phyloP scores from a whole-genome alignment of 1,140 invertebrate genomes.

The Dysdera silvatica region DNA sequence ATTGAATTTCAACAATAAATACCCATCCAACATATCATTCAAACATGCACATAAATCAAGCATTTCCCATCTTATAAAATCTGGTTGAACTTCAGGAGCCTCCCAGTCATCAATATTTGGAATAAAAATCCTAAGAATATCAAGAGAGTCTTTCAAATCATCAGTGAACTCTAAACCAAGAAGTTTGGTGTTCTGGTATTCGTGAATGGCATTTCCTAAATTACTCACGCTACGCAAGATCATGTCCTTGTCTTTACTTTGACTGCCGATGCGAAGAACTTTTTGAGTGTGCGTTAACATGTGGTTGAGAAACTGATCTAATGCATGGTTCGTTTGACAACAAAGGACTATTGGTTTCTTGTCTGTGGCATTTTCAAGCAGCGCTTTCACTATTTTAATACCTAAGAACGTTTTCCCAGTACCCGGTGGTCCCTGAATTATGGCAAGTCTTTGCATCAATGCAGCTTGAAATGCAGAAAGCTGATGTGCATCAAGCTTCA shows the following conservation, averaged over 20 bases:
- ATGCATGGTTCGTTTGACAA: slow-evolving; percentile 77
- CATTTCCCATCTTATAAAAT: too few species aligned
- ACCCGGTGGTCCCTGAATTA: slow-evolving; percentile 70
- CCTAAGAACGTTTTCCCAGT: slow-evolving; percentile 74
- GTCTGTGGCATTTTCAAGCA: slow-evolving; percentile 38
- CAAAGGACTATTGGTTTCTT: slow-evolving; percentile 60
- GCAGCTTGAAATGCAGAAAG: slow-evolving; percentile 44
- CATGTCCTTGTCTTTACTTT: slow-evolving; percentile 47
- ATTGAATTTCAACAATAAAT: too few species aligned
- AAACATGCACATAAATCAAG: too few species aligned
- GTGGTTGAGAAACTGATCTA: slow-evolving; percentile 81
- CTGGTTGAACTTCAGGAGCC: too few species aligned
- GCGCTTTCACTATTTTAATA: slow-evolving; percentile 40
- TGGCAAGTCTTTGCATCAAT: slow-evolving; percentile 47
- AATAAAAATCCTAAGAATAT: too few species aligned
- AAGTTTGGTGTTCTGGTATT: too few species aligned
- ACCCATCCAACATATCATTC: too few species aligned
- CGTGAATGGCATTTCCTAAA: too few species aligned
- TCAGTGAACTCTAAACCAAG: too few species aligned
- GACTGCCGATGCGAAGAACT: slow-evolving; percentile 63
- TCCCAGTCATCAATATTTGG: too few species aligned
- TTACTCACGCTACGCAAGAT: not conserved
- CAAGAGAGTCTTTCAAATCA: too few species aligned
- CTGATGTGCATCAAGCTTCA: slow-evolving; percentile 44
- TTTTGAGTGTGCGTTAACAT: slow-evolving; percentile 45